These are phyloP conservation scores for Euglossa dilemma DNA, from an alignment of 1,140 invertebrate species.

Conservation along the genomic window DNA sequence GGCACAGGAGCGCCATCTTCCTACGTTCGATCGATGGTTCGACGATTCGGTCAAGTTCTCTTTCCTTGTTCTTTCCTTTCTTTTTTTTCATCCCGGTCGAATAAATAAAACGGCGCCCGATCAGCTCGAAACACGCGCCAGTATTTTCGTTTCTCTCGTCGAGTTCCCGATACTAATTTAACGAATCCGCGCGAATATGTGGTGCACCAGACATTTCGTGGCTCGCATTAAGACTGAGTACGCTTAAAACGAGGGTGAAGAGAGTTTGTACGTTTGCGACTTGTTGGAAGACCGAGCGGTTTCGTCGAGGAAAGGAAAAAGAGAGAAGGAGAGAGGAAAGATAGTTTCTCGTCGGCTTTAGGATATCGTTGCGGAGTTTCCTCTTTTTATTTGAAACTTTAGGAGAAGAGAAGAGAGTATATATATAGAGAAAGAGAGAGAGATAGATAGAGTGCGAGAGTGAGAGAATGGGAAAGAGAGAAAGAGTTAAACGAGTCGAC, in stretches of 20 bases:
- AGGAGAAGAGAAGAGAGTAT: not conserved
- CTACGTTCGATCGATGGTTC: conserved; percentile 6
- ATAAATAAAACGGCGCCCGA: not conserved
- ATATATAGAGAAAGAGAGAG: not conserved
- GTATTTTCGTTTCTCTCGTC: conserved; percentile 38
- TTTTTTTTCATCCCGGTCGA: not conserved
- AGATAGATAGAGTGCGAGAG: not conserved
- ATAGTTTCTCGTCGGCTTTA: not conserved
- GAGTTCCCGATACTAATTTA: conserved; percentile 8
- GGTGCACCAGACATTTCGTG: conserved; percentile 39
- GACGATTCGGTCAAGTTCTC: conserved; percentile 10
- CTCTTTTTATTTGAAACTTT: not conserved
- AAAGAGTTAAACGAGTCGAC: not conserved
- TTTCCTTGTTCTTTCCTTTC: conserved; percentile 11
- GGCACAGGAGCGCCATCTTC: not conserved
- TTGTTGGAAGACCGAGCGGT: not conserved
- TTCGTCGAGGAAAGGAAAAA: not conserved
- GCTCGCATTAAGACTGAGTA: conserved; percentile 63
- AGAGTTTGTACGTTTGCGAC: conserved; percentile 8
- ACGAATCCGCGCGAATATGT: conserved; percentile 46
- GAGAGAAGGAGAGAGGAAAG: not conserved
- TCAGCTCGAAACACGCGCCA: conserved; percentile 3
- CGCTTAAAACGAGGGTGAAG: conserved; percentile 25
- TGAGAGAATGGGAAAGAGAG: not conserved
- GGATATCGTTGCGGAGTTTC: not conserved